phyloP scores from a whole-genome alignment of 2,113 vertebrate species.

The Recurvirostra avosetta region DNA sequence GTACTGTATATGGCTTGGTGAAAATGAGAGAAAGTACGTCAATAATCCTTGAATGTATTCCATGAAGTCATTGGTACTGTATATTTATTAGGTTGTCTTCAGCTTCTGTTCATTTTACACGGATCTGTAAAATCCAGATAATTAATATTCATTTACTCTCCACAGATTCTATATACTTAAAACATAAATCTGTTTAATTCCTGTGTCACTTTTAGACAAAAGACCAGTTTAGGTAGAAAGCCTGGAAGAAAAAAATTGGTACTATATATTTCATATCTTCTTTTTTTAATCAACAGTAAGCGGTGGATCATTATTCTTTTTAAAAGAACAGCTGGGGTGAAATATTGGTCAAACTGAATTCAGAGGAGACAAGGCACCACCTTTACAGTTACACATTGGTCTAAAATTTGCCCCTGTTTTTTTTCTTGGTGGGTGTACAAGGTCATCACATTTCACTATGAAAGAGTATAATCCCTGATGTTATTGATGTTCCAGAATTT shows the following conservation, averaged over 20 bases:
- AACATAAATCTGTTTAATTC: background rate
- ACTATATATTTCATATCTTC: background rate
- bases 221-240: background rate
- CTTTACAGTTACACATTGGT: background rate
- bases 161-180: background rate
- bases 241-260: background rate
- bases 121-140: background rate
- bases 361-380: background rate
- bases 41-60: background rate
- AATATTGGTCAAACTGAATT: background rate
- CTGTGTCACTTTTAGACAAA: background rate
- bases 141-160: background rate
- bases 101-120: background rate
- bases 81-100: background rate
- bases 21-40: background rate
- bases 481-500: background rate
- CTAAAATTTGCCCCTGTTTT: background rate
- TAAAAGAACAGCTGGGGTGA: background rate
- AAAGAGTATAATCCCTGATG: background rate
- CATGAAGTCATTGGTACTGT: background rate
- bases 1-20: background rate
- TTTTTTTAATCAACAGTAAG: background rate
- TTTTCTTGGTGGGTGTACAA: background rate
- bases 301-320: background rate
- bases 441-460: background rate